These are phyloP conservation scores for Solea senegalensis DNA, from an alignment of 2,113 vertebrate genomes.

Conservation along the genomic window DNA sequence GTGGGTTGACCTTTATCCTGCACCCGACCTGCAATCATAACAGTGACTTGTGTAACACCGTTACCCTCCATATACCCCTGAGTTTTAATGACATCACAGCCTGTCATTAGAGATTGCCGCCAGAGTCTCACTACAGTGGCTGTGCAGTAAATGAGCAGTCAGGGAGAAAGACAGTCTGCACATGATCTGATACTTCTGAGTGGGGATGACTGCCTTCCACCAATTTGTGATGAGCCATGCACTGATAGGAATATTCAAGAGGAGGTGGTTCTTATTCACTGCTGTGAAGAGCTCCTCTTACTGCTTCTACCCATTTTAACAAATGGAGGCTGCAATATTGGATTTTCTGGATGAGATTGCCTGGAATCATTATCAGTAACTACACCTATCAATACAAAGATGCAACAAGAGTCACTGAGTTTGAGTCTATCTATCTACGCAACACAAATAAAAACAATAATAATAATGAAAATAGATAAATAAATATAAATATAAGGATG, in stretches of 20 bases:
- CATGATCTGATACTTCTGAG: slow-evolving; percentile 48
- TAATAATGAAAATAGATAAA: too few species aligned
- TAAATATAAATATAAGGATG: too few species aligned
- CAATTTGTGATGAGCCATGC: slow-evolving; percentile 32
- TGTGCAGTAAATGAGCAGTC: slow-evolving; percentile 11
- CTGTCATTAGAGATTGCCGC: slow-evolving; percentile 33
- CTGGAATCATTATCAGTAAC: not conserved
- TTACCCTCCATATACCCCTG: slow-evolving; percentile 19
- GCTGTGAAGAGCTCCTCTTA: not conserved
- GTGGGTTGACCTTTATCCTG: too few species aligned
- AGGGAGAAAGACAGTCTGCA: slow-evolving; percentile 15
- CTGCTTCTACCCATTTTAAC: too few species aligned
- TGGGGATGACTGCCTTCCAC: slow-evolving; percentile 57
- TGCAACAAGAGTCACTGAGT: too few species aligned
- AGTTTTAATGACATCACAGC: slow-evolving; percentile 54
- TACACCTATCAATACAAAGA: not conserved
- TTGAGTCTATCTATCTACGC: too few species aligned
- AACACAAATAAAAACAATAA: too few species aligned
- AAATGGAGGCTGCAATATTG: too few species aligned
- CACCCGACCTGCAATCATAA: not conserved
- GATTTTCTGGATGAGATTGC: too few species aligned
- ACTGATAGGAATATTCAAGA: not conserved
- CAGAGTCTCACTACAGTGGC: slow-evolving; percentile 18
- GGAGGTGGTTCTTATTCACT: slow-evolving; percentile 1
- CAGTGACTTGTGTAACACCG: slow-evolving; percentile 5